Base-by-base conservation (phyloP, 2,888 invertebrate species). In the Trichacis sp. region DNA sequence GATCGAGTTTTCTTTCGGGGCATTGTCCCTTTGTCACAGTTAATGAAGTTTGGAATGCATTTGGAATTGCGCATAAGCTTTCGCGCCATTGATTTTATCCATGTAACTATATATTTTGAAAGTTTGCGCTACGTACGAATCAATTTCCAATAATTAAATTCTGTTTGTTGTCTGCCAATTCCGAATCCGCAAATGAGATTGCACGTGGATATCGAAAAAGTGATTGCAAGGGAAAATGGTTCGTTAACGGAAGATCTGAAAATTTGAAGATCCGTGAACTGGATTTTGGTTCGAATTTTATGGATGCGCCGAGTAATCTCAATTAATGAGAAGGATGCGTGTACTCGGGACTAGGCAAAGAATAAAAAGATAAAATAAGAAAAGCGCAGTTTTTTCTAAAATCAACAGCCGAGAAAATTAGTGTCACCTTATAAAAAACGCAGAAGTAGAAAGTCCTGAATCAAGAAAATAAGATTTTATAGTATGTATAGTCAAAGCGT, bases 331-430 rank as follows among this genome's bases (percentile, higher is more conserved):
- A 54, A 42, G 43, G 52, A 24, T 38, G 43, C 49, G 47, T 8
- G 14, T 14, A 40, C 14, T 14, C 40, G 40, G 40, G 15, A 15
- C 14, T 11, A 11, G 36, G 14, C 54, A 64, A 59, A 46, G 58
- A 48, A 17, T 50, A 47, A 54, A 48, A 8, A 17, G 46, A 30
- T 42, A 48, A 46, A 42, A 17, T 54, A 49, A 55, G 33, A 15
- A 50, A 49, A 57, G 46, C 36, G 52, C 61, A 45, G 18, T 64
- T 38, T 53, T 54, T 45, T 79, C 76, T 74, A 69, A 61, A 78
- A 73, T 85, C 87, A 87, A 87, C 87, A 87, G 87, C 80, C 24
- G 24, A 8, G 24, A 24, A 24, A 24, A 24, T 24, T 3, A 24
- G 24, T 24, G 24, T 8, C 24, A 24, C 8, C 24, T 24, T n/a